Conservation (phyloP, 2,113 vertebrate genomes). For the Cercocebus atys region DNA sequence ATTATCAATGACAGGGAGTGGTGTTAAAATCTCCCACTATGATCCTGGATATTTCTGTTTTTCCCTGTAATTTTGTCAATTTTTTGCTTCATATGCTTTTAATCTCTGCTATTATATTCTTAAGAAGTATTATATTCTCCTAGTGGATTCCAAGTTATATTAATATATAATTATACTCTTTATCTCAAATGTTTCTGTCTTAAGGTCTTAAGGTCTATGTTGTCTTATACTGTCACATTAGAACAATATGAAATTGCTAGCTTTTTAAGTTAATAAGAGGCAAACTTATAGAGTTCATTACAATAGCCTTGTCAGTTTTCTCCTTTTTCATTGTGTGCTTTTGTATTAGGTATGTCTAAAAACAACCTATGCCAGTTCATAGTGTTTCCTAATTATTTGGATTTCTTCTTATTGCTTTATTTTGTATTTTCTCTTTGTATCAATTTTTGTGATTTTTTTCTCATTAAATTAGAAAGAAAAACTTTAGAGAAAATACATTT, state of each 20-base stretch:
- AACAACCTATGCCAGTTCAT: neutral
- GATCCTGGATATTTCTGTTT: neutral
- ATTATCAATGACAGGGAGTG: neutral
- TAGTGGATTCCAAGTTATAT: neutral
- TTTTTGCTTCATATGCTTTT: neutral
- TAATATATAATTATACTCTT: neutral
- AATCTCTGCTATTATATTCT: neutral
- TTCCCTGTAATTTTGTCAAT: neutral
- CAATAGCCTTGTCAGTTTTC: neutral
- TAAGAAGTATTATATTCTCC: neutral
- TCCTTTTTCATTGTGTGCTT: neutral
- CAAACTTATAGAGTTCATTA: neutral
- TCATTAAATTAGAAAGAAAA: neutral
- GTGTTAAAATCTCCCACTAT: neutral
- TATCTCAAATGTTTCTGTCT: neutral
- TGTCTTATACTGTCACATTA: neutral
- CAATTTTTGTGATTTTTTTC: neutral
- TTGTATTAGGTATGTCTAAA: neutral
- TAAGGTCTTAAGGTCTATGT: neutral
- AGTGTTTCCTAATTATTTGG: neutral
- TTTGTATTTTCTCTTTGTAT: neutral
- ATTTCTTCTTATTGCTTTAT: neutral
- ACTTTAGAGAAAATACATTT: neutral
- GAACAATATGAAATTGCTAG: neutral
- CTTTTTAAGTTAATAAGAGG: neutral